Evolutionary conservation across 2,888 invertebrate genomes (phyloP).

Genomic region (Caradrina kadenii): DNA sequence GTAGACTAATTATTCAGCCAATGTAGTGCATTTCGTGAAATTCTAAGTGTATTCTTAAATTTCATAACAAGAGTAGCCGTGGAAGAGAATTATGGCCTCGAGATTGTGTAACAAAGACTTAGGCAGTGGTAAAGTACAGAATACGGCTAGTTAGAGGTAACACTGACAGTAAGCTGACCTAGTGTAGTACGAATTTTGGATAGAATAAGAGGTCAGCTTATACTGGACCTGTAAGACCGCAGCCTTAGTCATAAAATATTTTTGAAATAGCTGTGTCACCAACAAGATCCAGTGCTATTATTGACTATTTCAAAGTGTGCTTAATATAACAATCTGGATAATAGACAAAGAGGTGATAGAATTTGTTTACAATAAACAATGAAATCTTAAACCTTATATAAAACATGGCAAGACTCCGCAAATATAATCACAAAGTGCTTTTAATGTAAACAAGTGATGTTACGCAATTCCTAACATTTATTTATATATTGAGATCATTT

Average conservation of each 20-base stretch:
- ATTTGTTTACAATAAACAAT: slow-evolving; percentile 41
- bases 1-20: slow-evolving; percentile 22
- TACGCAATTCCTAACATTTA: slow-evolving; percentile 53
- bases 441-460: slow-evolving; percentile 49
- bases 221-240: neutral
- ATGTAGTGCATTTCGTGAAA: slow-evolving; percentile 36
- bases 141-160: neutral
- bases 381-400: slow-evolving; percentile 32
- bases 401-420: slow-evolving; percentile 36
- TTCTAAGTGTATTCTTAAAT: slow-evolving; percentile 23
- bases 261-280: slow-evolving; percentile 32
- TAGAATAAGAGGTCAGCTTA: neutral
- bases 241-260: slow-evolving; percentile 27
- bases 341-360: slow-evolving; percentile 34
- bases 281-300: slow-evolving; percentile 47
- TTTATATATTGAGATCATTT: slow-evolving; percentile 55
- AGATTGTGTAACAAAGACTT: slow-evolving; percentile 28
- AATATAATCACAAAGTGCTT: slow-evolving; percentile 55
- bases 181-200: neutral
- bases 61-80: slow-evolving; percentile 30
- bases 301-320: slow-evolving; percentile 18
- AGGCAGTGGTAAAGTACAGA: neutral
- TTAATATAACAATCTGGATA: slow-evolving; percentile 23
- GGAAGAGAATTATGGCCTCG: slow-evolving; percentile 42
- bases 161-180: neutral